Base-by-base conservation (phyloP, 1,140 invertebrate species). In the Thaumatotibia leucotreta region DNA sequence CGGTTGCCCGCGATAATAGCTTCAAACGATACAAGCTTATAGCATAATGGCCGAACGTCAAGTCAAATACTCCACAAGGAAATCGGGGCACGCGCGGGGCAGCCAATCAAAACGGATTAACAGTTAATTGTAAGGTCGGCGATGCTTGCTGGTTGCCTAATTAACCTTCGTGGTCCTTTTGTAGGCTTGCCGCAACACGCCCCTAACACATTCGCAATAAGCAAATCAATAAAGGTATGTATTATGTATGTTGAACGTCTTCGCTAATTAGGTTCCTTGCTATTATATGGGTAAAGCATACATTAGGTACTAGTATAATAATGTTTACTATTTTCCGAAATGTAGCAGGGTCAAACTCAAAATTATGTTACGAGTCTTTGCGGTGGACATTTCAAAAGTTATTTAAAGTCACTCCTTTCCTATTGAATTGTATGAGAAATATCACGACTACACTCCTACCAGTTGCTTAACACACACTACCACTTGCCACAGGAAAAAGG, bases 111-210 rank as follows among this genome's bases (percentile, higher is more conserved):
- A 58, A 58, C 24, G 52, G 24, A 58, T 58, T 27, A 58, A 24
- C 52, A 58, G 52, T 58, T 58, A 24, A 58, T 58, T 58, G 52
- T 27, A 24, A 29, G 52, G 52, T 27, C 5, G 24, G 22, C n/a
- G 17, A 11, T 17, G 72, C 68, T 70, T 68, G 69, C 68, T 71
- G 74, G 78, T 70, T 72, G 73, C 73, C 83, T 87, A 84, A 87
- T 87, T 87, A 84, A 45, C 79, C 73, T 80, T 84, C 84, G 83
- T 79, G 77, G 79, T 68, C 69, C 82, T 79, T 83, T 84, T 82
- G 73, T 70, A 31, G 69, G 73, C 66, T 65, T 65, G 50, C 20
- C 65, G 49, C 63, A 52, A 22, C 54, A 58, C 63, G 29, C 10
- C 54, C 24, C 27, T 29, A n/a, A 24, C 31, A 64, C 32, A 49